These are phyloP conservation scores for Xanthorhoe spadicearia DNA, from an alignment of 2,888 invertebrate species.

Conservation along the genomic window DNA sequence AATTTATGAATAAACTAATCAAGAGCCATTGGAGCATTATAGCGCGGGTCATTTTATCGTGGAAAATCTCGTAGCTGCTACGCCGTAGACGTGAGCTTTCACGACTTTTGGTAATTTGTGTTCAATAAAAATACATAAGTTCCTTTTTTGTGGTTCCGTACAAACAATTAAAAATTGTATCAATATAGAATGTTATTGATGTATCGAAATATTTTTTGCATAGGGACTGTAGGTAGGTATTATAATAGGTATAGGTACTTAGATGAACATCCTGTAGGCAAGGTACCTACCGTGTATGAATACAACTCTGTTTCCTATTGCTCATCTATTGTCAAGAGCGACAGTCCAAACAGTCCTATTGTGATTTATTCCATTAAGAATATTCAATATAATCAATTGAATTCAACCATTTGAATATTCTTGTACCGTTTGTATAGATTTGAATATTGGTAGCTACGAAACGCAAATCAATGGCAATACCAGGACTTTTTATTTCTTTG, in stretches of 20 bases:
- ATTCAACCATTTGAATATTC: background rate
- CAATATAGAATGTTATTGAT: background rate
- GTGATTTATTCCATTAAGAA: conserved; percentile 16
- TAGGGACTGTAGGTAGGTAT: too few relatives aligned
- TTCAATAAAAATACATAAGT: background rate
- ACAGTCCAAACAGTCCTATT: conserved; percentile 27
- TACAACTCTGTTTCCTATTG: conserved; percentile 31
- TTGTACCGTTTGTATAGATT: background rate
- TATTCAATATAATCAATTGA: conserved; percentile 17
- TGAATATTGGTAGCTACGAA: background rate
- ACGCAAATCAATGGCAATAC: background rate
- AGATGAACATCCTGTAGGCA: conserved; percentile 6
- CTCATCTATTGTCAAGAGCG: conserved; percentile 42
- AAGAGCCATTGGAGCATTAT: background rate
- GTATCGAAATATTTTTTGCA: background rate
- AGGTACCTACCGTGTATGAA: conserved; percentile 17
- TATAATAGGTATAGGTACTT: too few relatives aligned
- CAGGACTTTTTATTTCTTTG: background rate
- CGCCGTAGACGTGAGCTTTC: conserved; percentile 1
- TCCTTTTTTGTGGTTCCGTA: background rate
- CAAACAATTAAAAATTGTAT: too few relatives aligned
- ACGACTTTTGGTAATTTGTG: background rate
- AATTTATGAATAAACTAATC: background rate
- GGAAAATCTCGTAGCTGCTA: conserved; percentile 9
- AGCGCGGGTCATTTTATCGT: background rate